Conservation (phyloP, 2,888 invertebrate species). For the Apoderus coryli region DNA sequence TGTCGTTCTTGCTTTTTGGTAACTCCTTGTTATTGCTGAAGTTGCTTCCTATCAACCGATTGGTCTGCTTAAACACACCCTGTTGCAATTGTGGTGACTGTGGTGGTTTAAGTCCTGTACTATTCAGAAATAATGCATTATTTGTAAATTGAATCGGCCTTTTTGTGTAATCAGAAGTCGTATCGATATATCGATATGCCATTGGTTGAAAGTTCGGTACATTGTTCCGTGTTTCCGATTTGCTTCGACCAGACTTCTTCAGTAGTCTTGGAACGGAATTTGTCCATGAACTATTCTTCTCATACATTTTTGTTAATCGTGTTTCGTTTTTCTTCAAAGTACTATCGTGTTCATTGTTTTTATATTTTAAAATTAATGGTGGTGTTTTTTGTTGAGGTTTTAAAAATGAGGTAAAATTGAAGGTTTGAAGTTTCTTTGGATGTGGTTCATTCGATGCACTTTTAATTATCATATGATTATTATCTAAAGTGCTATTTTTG, state of each 20-base stretch:
- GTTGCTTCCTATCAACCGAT: conserved; percentile 5
- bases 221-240: conserved; percentile 25
- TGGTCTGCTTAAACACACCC: conserved; percentile 30
- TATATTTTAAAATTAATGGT: conserved; percentile 16
- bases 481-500: conserved; percentile 18
- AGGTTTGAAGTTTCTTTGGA: conserved; percentile 22
- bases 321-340: conserved; percentile 12
- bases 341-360: too few relatives aligned
- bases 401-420: conserved; percentile 22
- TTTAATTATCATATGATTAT: conserved; percentile 20
- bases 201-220: conserved; percentile 27
- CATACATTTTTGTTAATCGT: conserved; percentile 9
- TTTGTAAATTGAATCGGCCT: conserved; percentile 8
- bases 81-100: conserved; percentile 20
- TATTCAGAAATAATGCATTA: conserved; percentile 13
- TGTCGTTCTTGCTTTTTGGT: conserved; percentile 9
- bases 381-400: conserved; percentile 15
- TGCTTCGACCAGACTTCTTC: conserved; percentile 23
- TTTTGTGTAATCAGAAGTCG: conserved; percentile 21
- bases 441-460: conserved; percentile 22
- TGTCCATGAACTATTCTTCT: conserved; percentile 23
- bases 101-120: conserved; percentile 9
- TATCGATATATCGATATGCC: conserved; percentile 34
- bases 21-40: conserved; percentile 1
- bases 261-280: conserved; percentile 29